These are phyloP conservation scores for Oconnorella tubifera DNA, from an alignment of 2,888 invertebrate genomes.

Conservation along the genomic window DNA sequence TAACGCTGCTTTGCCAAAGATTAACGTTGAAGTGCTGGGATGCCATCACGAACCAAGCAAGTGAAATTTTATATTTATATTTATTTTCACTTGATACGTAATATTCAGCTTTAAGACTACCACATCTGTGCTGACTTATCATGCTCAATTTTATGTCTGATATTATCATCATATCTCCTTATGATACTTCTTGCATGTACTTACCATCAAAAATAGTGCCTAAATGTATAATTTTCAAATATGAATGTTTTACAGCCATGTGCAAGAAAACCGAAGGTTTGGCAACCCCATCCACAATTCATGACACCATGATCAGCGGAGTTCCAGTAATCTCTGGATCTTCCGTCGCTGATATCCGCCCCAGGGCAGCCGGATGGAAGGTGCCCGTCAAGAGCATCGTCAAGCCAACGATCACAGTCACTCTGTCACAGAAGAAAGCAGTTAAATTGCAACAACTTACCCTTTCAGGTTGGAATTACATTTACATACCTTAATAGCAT, in stretches of 20 bases:
- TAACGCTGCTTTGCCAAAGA: not conserved
- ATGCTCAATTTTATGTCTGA: no score
- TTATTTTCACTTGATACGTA: no score
- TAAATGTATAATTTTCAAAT: no score
- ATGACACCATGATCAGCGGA: slow-evolving; percentile 6
- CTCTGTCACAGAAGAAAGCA: not conserved
- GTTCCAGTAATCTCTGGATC: not conserved
- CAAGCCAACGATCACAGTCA: slow-evolving; percentile 1
- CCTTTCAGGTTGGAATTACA: no score
- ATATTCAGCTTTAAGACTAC: no score
- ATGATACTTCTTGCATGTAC: no score
- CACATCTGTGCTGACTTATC: no score
- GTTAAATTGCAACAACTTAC: not conserved
- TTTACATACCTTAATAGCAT: no score
- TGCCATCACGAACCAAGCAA: slow-evolving; percentile 3
- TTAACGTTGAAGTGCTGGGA: slow-evolving; percentile 15
- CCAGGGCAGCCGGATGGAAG: not conserved
- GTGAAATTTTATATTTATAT: not conserved
- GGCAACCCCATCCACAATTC: not conserved
- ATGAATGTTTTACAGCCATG: not conserved
- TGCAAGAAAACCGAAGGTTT: not conserved
- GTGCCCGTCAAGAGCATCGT: slow-evolving; percentile 6
- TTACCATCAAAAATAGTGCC: no score
- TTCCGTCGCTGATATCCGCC: slow-evolving; percentile 7
- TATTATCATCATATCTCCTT: no score